phyloP scores from a whole-genome alignment of 2,113 vertebrate genomes.

The Burhinus bistriatus region DNA sequence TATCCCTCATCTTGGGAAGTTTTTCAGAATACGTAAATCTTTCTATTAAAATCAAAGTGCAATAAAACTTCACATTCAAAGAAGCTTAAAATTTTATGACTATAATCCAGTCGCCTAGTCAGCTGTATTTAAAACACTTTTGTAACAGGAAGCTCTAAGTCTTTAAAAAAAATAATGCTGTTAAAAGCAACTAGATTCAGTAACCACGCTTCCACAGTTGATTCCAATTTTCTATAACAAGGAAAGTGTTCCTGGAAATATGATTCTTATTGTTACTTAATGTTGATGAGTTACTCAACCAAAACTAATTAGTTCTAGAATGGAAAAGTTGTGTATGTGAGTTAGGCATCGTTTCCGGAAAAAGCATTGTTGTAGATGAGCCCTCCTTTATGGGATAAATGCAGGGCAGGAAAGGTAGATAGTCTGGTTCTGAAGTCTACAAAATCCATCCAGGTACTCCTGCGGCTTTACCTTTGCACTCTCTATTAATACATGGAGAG shows the following conservation, averaged over 20 bases:
- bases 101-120: background rate
- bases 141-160: background rate
- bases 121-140: background rate
- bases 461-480: background rate
- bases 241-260: conserved; percentile 52
- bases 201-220: conserved; percentile 2
- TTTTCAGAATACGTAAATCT: background rate
- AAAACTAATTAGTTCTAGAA: conserved; percentile 48
- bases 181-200: background rate
- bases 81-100: background rate
- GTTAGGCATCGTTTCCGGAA: background rate
- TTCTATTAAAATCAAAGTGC: background rate
- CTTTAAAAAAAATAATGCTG: background rate
- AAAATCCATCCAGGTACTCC: background rate
- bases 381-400: background rate
- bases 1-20: background rate
- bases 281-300: conserved; percentile 46
- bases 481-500: background rate
- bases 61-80: background rate
- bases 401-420: background rate
- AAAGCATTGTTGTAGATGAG: background rate
- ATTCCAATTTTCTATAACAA: conserved; percentile 44
- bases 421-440: background rate
- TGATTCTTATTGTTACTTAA: conserved; percentile 52
- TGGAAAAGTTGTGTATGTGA: conserved; percentile 20